A percentile compares a stretch with the other conserved stretches of the same genome.
Conservation (phyloP, 2,113 vertebrate species). For the Percopsis transmontana region DNA sequence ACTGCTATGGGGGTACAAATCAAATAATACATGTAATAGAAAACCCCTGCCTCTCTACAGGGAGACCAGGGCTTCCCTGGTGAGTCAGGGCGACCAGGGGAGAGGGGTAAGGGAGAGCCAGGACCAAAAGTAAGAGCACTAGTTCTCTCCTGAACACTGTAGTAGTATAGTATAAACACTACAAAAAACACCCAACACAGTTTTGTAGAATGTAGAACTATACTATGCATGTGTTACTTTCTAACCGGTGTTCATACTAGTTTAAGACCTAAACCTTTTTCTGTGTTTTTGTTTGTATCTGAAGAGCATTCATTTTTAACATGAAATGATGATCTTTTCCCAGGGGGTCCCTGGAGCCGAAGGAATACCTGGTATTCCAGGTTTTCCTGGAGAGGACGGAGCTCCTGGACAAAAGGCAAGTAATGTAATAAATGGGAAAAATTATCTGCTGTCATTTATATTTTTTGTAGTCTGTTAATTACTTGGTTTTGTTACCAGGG, state of each 20-base stretch:
- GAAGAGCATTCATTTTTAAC: too few relatives aligned
- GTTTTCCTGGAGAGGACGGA: neutral
- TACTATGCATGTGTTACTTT: too few relatives aligned
- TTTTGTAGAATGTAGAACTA: too few relatives aligned
- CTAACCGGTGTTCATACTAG: too few relatives aligned
- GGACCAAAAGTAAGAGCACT: conserved; percentile 74
- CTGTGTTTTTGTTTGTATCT: too few relatives aligned
- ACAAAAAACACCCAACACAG: neutral
- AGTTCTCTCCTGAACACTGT: neutral
- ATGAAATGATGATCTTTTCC: too few relatives aligned
- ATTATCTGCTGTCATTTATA: neutral
- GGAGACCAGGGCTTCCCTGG: conserved; percentile 73
- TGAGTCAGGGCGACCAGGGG: conserved; percentile 67
- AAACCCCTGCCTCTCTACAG: conserved; percentile 48
- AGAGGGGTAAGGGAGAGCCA: conserved; percentile 69
- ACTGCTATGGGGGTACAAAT: neutral
- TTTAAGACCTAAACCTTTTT: too few relatives aligned
- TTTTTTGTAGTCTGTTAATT: conserved; percentile 8
- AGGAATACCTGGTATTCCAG: too few relatives aligned
- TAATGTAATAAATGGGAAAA: neutral
- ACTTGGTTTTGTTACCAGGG: conserved; percentile 60
- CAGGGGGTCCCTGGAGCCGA: too few relatives aligned
- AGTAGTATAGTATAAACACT: neutral
- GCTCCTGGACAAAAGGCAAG: neutral
- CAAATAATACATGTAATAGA: neutral